Evolutionary conservation across 2,113 vertebrate genomes (phyloP).

Genomic region (Pelmatolapia mariae): DNA sequence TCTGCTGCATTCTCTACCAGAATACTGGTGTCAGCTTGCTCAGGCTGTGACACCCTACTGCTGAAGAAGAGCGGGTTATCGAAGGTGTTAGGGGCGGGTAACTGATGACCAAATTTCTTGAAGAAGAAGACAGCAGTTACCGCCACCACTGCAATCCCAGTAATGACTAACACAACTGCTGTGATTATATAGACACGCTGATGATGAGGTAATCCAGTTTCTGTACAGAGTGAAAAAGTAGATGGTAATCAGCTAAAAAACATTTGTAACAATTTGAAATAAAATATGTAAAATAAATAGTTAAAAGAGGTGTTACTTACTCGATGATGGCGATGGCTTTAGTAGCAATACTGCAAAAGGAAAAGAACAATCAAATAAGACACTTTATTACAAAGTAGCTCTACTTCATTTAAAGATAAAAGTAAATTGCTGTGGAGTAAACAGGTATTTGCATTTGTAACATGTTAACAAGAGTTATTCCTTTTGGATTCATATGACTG

Average conservation of each 20-base stretch:
- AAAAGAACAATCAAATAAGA: neutral
- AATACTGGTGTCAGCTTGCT: neutral
- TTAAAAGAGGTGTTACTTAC: neutral
- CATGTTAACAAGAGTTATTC: neutral
- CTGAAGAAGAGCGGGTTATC: slow-evolving; percentile 36
- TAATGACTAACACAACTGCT: neutral
- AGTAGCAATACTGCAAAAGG: neutral
- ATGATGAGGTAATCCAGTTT: rapidly evolving
- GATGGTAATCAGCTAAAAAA: neutral
- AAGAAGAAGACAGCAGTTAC: neutral
- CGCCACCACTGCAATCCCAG: neutral
- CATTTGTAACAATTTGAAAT: neutral
- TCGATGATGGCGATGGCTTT: neutral
- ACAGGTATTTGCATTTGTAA: neutral
- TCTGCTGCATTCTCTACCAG: neutral
- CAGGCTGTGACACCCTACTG: neutral
- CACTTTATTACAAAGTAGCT: neutral
- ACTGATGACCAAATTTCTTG: neutral
- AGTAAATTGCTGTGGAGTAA: neutral
- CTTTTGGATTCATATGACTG: neutral
- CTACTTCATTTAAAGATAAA: neutral
- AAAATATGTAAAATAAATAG: neutral
- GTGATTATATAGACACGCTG: slow-evolving; percentile 3
- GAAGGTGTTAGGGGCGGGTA: neutral
- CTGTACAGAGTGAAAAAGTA: neutral